Percentiles rank a stretch among this genome's conserved stretches.
Evolutionary conservation across 2,113 vertebrate genomes (phyloP).

Genomic region (Callaeas wilsoni): DNA sequence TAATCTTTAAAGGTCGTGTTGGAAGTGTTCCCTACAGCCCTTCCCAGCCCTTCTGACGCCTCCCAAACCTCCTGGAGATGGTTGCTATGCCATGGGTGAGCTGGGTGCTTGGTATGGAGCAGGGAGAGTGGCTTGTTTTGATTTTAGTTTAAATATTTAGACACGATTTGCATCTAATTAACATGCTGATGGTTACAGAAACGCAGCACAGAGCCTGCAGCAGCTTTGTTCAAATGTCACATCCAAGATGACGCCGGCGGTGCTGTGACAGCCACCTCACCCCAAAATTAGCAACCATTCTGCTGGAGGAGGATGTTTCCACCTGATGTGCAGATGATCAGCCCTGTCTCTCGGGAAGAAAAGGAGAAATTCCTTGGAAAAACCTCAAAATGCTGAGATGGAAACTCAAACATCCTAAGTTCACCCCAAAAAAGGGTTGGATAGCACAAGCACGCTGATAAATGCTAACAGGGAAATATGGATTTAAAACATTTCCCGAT

Average conservation of each 20-base stretch:
- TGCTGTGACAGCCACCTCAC: background rate
- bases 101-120: background rate
- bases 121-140: background rate
- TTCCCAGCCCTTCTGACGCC: background rate
- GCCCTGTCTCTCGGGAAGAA: too few species aligned
- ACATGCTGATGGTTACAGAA: background rate
- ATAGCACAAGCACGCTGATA: too few species aligned
- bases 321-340: background rate
- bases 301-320: background rate
- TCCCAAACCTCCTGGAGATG: background rate
- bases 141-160: constrained; percentile 30
- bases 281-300: background rate
- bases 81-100: background rate
- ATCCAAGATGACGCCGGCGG: background rate
- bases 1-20: background rate
- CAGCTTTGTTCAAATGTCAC: background rate
- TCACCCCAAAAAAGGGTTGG: background rate
- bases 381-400: background rate
- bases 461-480: background rate
- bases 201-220: background rate
- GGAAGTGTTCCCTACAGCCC: background rate
- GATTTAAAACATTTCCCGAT: too few species aligned
- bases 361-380: background rate
- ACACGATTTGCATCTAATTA: constrained; percentile 20
- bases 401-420: background rate